Evolutionary conservation across 2,888 invertebrate species (phyloP).

Genomic region (Sinelater perroti): DNA sequence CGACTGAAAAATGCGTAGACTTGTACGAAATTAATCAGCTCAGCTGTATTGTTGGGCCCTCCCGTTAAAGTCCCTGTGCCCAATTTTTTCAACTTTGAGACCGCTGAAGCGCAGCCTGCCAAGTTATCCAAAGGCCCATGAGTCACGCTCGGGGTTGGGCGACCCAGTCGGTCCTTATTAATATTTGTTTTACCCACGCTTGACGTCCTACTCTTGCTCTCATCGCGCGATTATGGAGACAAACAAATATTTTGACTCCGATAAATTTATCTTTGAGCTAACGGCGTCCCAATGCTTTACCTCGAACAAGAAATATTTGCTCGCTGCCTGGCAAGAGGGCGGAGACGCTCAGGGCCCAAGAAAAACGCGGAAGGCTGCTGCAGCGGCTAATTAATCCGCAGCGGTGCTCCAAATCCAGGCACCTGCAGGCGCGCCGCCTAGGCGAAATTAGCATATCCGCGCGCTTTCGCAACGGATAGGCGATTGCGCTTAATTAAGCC

Average conservation of each 20-base stretch:
- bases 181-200: conserved; percentile 53
- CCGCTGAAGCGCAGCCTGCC: conserved; percentile 6
- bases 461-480: conserved; percentile 6
- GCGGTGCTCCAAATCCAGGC: background rate
- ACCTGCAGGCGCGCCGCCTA: background rate
- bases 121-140: conserved; percentile 16
- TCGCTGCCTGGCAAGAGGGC: background rate
- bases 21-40: no score
- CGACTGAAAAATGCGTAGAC: no score
- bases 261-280: conserved; percentile 47
- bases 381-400: no score
- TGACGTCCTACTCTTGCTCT: conserved; percentile 43
- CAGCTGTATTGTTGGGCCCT: no score
- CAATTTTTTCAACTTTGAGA: background rate
- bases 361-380: no score
- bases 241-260: conserved; percentile 50
- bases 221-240: conserved; percentile 43
- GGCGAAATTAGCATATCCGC: conserved; percentile 7
- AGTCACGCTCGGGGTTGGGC: conserved; percentile 43
- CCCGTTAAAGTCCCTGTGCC: no score
- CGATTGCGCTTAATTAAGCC: conserved; percentile 20
- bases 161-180: conserved; percentile 42
- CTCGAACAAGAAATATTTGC: conserved; percentile 16
- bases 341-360: background rate
- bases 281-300: conserved; percentile 15